Conservation (phyloP, 2,888 invertebrate genomes). For the Philereme transversata region DNA sequence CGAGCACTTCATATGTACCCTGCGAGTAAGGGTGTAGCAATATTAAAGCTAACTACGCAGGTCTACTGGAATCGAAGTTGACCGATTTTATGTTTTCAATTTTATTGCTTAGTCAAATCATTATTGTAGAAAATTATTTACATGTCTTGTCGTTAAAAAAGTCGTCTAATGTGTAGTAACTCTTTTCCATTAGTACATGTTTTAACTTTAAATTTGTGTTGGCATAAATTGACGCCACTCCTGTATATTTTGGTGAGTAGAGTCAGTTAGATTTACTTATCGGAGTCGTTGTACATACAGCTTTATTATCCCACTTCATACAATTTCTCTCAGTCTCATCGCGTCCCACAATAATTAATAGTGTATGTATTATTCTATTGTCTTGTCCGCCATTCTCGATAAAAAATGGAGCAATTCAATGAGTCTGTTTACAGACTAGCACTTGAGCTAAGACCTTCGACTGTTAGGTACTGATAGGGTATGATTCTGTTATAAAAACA, state of each 20-base stretch:
- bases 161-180: too few species aligned
- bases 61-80: too few species aligned
- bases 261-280: background rate
- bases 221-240: too few species aligned
- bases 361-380: slow-evolving; percentile 36
- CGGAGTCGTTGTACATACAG: background rate
- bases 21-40: too few species aligned
- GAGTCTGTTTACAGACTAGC: slow-evolving; percentile 25
- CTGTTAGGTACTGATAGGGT: slow-evolving; percentile 18
- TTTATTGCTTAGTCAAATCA: too few species aligned
- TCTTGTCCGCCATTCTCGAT: slow-evolving; percentile 29
- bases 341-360: slow-evolving; percentile 31
- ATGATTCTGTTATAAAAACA: slow-evolving; percentile 6
- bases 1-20: too few species aligned
- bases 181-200: too few species aligned
- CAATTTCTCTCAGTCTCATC: slow-evolving; percentile 27
- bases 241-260: background rate
- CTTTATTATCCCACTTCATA: slow-evolving; percentile 18
- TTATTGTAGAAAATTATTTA: too few species aligned
- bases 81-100: too few species aligned
- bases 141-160: too few species aligned
- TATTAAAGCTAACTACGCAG: too few species aligned
- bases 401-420: slow-evolving; percentile 28
- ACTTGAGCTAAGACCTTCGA: slow-evolving; percentile 28
- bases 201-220: too few species aligned